Base-by-base conservation (phyloP, 1,140 invertebrate species). In the Antheraea pernyi region DNA sequence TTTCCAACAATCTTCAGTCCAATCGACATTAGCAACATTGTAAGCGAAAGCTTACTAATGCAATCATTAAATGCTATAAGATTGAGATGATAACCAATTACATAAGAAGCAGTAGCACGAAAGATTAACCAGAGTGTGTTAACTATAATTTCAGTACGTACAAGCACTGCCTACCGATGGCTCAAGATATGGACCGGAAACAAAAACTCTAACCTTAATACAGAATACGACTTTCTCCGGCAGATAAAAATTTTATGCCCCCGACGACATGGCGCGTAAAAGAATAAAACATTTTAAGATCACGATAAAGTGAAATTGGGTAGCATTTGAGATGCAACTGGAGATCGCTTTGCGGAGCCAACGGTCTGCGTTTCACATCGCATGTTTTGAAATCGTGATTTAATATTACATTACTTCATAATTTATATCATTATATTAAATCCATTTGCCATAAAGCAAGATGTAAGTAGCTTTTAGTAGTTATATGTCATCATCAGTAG, bases 181-280 rank as follows among this genome's bases (percentile, higher is more conserved):
- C 76, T 70, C 64, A 73, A 65, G 73, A 76, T 73, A 72, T 66
- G 62, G 74, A 76, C 75, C 75, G 74, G 73, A 84, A 81, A 79
- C 67, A 61, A 74, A 65, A 36, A 69, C 62, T 37, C 68, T 71
- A 73, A 77, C 77, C 75, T 82, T 75, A 80, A 78, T 71, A 61
- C 74, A 59, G 19, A 10, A 53, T 53, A 62, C 30, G 30, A 74
- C 81, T 86, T 85, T 82, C 83, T 74, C 81, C 62, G 75, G 70
- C 69, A 80, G 82, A 83, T 87, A 85, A 83, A 84, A 81, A 70
- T 71, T 78, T 79, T 78, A 82, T 75, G 73, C 74, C 70, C 70
- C 61, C 69, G 67, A 65, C 37, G 53, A 36, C 65, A 59, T 16
- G 46, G 13, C 46, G 37, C 67, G 16, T 72, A 72, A 65, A 73